Conservation (phyloP, 2,888 invertebrate species). For the Ophion ellenae region DNA sequence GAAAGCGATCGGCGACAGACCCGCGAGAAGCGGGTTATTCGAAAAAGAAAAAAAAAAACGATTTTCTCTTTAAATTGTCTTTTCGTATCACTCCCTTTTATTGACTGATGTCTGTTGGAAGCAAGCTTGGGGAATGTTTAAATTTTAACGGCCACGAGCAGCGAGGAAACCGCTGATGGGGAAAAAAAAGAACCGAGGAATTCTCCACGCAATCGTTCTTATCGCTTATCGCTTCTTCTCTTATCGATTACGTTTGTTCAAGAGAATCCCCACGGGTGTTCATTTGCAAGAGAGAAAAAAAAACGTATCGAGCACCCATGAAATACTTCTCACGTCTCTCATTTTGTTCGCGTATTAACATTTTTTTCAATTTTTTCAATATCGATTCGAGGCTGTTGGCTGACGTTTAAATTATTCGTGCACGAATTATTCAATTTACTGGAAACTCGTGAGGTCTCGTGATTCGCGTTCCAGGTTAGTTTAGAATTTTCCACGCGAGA, state of each 20-base stretch:
- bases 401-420: neutral
- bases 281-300: neutral
- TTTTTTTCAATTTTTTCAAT: slow-evolving; percentile 10
- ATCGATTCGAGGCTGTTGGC: neutral
- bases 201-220: neutral
- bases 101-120: neutral
- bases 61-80: neutral
- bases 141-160: neutral
- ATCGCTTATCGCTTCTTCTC: slow-evolving; percentile 7
- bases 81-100: slow-evolving; percentile 3
- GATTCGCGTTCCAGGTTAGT: neutral
- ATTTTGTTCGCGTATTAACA: neutral
- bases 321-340: neutral
- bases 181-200: neutral
- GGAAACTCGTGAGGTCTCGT: slow-evolving; percentile 7
- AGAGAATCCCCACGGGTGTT: slow-evolving; percentile 12
- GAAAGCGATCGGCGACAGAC: neutral
- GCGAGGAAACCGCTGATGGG: neutral
- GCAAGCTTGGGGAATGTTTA: neutral
- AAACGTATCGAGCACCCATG: neutral
- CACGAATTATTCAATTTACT: slow-evolving; percentile 17
- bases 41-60: neutral
- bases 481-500: neutral
- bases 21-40: neutral
- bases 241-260: slow-evolving; percentile 22